These are phyloP conservation scores for Ciona savignyi DNA, from an alignment of 23 tunicate genomes.

Conservation along the genomic window DNA sequence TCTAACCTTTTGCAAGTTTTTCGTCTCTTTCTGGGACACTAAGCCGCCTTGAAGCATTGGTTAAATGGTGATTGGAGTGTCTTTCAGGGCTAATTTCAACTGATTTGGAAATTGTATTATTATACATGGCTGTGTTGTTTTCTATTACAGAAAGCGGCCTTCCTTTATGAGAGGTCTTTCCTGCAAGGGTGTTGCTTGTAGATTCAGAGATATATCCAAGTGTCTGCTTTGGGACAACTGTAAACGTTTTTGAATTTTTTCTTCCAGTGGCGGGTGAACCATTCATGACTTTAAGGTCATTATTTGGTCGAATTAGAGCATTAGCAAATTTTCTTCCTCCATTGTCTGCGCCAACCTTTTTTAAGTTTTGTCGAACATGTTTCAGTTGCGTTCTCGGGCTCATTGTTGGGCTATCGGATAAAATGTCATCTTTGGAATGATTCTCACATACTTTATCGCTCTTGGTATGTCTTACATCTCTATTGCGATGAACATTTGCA, in stretches of 20 bases:
- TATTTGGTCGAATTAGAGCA: not conserved
- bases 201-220: not conserved
- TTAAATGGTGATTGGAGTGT: not conserved
- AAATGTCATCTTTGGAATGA: not conserved
- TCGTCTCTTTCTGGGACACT: constrained; percentile 19
- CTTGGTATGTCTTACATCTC: not conserved
- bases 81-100: not conserved
- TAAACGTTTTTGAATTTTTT: constrained; percentile 17
- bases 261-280: not conserved
- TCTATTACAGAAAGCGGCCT: constrained; percentile 35
- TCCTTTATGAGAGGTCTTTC: not conserved
- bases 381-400: constrained; percentile 75
- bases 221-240: constrained; percentile 10
- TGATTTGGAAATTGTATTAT: not conserved
- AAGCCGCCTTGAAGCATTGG: not conserved
- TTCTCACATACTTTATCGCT: not conserved
- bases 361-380: constrained; percentile 71
- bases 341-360: constrained; percentile 30
- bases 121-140: constrained; percentile 1
- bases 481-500: constrained; percentile 22
- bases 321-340: not conserved
- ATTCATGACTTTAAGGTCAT: not conserved
- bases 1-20: not conserved
- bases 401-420: constrained; percentile 23
- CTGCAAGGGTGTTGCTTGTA: not conserved